Conservation (phyloP, 2,113 vertebrate genomes). For the Rhabdomys dilectus region DNA sequence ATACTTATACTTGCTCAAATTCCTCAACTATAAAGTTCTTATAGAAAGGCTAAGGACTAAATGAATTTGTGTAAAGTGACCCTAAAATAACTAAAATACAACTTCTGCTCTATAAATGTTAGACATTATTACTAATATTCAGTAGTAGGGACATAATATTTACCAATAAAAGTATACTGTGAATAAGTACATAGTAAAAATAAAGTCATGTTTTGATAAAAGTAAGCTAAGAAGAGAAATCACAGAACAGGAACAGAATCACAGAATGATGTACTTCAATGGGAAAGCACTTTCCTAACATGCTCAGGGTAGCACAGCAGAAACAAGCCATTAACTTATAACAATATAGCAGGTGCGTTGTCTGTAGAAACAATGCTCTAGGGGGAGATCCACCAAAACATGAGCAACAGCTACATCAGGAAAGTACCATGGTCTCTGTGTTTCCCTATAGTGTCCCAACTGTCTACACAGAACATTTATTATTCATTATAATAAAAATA, state of each 20-base stretch:
- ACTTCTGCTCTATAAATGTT: not conserved
- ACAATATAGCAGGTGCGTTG: constrained; percentile 2
- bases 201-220: not conserved
- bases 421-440: not conserved
- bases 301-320: not conserved
- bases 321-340: not conserved
- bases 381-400: constrained; percentile 2
- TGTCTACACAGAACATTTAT: constrained; percentile 34
- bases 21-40: constrained; percentile 35
- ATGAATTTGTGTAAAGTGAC: not conserved
- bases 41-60: constrained; percentile 10
- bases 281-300: not conserved
- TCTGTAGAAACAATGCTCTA: constrained; percentile 24
- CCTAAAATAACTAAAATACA: constrained; percentile 5
- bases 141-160: not conserved
- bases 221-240: constrained; percentile 15
- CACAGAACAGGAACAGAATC: not conserved
- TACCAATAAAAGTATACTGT: constrained; percentile 29
- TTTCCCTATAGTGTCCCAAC: constrained; percentile 24
- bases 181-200: constrained; percentile 28
- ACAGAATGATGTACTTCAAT: not conserved
- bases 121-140: constrained; percentile 39
- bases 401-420: not conserved
- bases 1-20: not conserved
- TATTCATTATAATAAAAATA: constrained; percentile 59